phyloP scores from a whole-genome alignment of 2,797 vertebrate genomes.

The Echeneis naucrates region DNA sequence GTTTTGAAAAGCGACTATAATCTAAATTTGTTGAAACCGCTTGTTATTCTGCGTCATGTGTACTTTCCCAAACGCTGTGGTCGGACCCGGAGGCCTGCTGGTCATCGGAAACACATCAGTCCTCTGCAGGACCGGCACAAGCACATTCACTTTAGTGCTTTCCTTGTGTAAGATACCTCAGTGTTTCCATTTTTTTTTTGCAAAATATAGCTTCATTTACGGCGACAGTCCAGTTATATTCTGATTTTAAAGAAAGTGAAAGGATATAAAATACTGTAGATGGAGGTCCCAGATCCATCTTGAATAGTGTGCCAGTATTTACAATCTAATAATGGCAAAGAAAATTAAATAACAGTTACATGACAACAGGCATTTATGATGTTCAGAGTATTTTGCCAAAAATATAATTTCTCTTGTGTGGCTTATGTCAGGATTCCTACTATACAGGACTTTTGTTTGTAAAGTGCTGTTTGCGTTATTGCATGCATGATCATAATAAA shows the following conservation, averaged over 20 bases:
- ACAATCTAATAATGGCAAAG: too few relatives aligned
- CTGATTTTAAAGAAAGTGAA: not conserved
- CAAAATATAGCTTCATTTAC: not conserved
- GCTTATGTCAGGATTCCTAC: too few relatives aligned
- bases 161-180: not conserved
- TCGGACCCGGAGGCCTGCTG: constrained; percentile 46
- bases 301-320: not conserved
- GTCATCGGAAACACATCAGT: constrained; percentile 72
- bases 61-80: constrained; percentile 60
- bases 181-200: not conserved
- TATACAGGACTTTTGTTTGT: not conserved
- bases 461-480: not conserved
- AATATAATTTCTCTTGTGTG: not conserved
- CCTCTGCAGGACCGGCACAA: constrained; percentile 31
- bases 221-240: not conserved
- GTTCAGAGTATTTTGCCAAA: too few relatives aligned
- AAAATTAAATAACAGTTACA: not conserved
- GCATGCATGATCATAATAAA: not conserved
- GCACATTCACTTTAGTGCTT: not conserved
- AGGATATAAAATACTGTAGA: not conserved
- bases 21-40: constrained; percentile 67
- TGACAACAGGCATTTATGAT: not conserved
- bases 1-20: constrained; percentile 36
- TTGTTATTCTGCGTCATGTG: constrained; percentile 60
- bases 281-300: not conserved